Percentiles rank a stretch among this genome's conserved stretches.
Conservation (phyloP, 1,140 invertebrate species). For the Philopotamus ludificatus region DNA sequence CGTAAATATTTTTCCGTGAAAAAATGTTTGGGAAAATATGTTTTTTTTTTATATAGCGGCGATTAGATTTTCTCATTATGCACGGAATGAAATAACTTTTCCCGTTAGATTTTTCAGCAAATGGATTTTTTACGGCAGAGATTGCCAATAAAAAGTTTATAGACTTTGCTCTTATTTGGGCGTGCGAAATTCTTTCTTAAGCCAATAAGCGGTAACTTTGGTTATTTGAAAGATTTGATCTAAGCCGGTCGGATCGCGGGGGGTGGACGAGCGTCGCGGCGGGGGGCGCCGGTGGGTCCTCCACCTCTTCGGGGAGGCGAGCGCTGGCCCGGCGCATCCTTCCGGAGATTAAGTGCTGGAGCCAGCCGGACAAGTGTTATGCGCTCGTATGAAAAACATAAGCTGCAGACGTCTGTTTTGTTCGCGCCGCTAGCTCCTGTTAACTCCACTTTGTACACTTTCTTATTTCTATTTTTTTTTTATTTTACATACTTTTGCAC, state of each 20-base stretch:
- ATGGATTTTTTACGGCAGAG: too few species aligned
- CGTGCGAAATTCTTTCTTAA: neutral
- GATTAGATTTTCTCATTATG: too few species aligned
- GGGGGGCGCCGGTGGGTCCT: neutral
- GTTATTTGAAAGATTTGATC: slow-evolving; percentile 11
- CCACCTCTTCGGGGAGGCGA: neutral
- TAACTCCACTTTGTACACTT: neutral
- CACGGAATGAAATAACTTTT: too few species aligned
- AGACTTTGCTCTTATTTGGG: neutral
- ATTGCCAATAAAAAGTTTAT: too few species aligned
- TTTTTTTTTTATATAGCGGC: too few species aligned
- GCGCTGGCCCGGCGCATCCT: neutral
- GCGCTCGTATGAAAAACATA: slow-evolving; percentile 4
- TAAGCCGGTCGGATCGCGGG: neutral
- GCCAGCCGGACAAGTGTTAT: slow-evolving; percentile 5
- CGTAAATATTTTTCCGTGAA: too few species aligned
- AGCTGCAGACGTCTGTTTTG: neutral
- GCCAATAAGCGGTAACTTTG: slow-evolving; percentile 6
- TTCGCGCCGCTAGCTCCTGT: neutral
- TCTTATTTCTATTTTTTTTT: neutral
- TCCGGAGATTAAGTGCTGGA: slow-evolving; percentile 10
- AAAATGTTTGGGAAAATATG: too few species aligned
- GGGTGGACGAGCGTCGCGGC: neutral
- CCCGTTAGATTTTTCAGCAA: too few species aligned
- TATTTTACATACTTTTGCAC: neutral